Percentiles rank a stretch among this genome's conserved stretches.
Evolutionary conservation across 2,888 invertebrate species (phyloP).

Genomic region (Spisula solida): DNA sequence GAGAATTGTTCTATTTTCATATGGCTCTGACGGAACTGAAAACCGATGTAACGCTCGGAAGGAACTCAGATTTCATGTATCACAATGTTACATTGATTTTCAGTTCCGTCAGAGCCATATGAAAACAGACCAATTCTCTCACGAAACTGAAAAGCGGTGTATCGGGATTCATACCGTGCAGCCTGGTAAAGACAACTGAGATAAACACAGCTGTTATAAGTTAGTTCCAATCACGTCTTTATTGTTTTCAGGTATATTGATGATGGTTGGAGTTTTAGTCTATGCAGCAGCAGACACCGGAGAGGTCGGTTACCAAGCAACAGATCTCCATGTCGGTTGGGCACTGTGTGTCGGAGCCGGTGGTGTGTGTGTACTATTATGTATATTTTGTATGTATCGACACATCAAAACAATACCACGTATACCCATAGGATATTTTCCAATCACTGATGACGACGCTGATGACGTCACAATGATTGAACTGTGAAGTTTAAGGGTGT

Average conservation of each 20-base stretch:
- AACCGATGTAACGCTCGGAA: too few relatives aligned
- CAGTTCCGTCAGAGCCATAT: too few relatives aligned
- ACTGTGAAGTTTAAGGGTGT: neutral
- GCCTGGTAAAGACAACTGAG: too few relatives aligned
- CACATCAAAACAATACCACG: slow-evolving; percentile 38
- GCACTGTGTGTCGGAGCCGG: slow-evolving; percentile 49
- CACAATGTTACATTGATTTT: too few relatives aligned
- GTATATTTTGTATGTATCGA: slow-evolving; percentile 43
- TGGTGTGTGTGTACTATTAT: slow-evolving; percentile 17
- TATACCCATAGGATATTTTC: slow-evolving; percentile 37
- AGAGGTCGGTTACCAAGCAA: slow-evolving; percentile 51
- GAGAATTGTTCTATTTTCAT: too few relatives aligned
- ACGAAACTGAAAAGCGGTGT: too few relatives aligned
- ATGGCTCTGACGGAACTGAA: too few relatives aligned
- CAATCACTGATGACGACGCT: slow-evolving; percentile 35
- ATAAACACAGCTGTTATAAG: too few relatives aligned
- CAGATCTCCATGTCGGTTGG: slow-evolving; percentile 60
- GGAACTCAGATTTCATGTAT: too few relatives aligned
- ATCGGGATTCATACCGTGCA: too few relatives aligned
- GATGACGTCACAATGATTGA: slow-evolving; percentile 22
- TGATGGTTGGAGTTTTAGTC: slow-evolving; percentile 56
- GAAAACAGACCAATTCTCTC: too few relatives aligned
- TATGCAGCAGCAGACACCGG: slow-evolving; percentile 57
- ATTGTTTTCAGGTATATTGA: slow-evolving; percentile 57
- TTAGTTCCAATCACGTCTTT: too few relatives aligned